A percentile compares a stretch with the other conserved stretches of the same genome.
phyloP scores from a whole-genome alignment of 2,888 invertebrate genomes.

The Pachliopta kotzebuea region DNA sequence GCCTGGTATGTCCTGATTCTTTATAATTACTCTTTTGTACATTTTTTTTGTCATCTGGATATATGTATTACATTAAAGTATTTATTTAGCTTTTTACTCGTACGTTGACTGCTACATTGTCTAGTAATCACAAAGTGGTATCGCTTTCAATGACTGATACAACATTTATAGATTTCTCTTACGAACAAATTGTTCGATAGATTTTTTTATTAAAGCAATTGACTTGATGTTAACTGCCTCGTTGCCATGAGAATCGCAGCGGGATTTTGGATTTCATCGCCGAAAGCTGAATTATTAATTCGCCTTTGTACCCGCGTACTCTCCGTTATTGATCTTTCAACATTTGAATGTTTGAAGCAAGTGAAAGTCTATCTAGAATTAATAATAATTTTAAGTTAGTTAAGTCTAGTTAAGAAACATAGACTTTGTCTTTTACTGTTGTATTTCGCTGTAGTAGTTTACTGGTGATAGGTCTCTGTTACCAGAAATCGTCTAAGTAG shows the following conservation, averaged over 20 bases:
- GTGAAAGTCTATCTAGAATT: neutral
- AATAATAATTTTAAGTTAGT: too few species aligned
- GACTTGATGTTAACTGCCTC: slow-evolving; percentile 25
- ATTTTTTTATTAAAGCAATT: slow-evolving; percentile 17
- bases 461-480: too few species aligned
- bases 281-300: slow-evolving; percentile 27
- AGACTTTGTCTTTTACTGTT: too few species aligned
- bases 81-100: too few species aligned
- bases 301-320: slow-evolving; percentile 12
- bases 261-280: slow-evolving; percentile 20
- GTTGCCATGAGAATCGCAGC: slow-evolving; percentile 24
- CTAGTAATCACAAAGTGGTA: neutral
- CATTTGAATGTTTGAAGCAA: neutral
- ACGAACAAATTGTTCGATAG: slow-evolving; percentile 13
- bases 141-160: slow-evolving; percentile 1
- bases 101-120: neutral
- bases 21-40: too few species aligned
- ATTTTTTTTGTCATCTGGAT: too few species aligned
- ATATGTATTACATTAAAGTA: too few species aligned
- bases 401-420: too few species aligned
- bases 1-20: too few species aligned
- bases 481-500: too few species aligned
- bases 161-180: slow-evolving; percentile 8
- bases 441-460: too few species aligned
- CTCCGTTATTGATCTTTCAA: slow-evolving; percentile 6